Evolutionary conservation across 1,140 invertebrate species (phyloP), one percentile per base, ranked within the genome.

Genomic region (Leptinotarsa undecemlineata): DNA sequence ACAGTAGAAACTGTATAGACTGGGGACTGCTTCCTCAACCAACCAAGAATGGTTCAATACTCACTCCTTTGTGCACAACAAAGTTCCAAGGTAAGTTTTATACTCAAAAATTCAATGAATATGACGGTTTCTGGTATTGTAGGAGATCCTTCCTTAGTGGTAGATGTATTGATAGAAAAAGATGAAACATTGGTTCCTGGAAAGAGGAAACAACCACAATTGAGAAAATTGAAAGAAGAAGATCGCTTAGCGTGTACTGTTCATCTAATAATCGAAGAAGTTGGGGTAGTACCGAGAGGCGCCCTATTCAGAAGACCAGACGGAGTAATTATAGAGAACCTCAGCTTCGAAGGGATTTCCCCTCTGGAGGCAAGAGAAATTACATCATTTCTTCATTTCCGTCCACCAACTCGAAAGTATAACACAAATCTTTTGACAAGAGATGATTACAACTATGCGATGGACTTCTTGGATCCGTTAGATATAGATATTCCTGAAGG

Each of bases 381-480:
- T 0, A 90, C 89, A 33, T 92, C 89, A 3, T 94, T 92, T 82
- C 85, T 91, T 62, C 92, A 94, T 71, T 90, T 89, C 70, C 86
- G 93, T 77, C 79, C 83, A 6, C 90, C 93, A 0, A 87, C 89
- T 19, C 87, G 90, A 69, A 91, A 91, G 76, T 92, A 91, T 87
- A 93, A 93, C 73, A 88, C 88, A 0, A 94, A 94, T 86, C 86
- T 92, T 48, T 84, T 91, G 0, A 91, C 89, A 1, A 87, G 91
- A 73, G 85, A 86, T 61, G 92, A 94, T 84, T 94, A 94, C 76
- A 93, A 94, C 85, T 93, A 92, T 76, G 89, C 92, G 5, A 86
- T 92, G 71, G 93, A 95, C 84, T 94, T 94, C 82, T 83, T 94
- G 48, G 74, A 76, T 69, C 89, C 91, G 0, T 88, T 92, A n/a